Percentiles rank a stretch among this genome's conserved stretches.
Evolutionary conservation across 2,113 vertebrate genomes (phyloP).

Genomic region (Rhea americana): DNA sequence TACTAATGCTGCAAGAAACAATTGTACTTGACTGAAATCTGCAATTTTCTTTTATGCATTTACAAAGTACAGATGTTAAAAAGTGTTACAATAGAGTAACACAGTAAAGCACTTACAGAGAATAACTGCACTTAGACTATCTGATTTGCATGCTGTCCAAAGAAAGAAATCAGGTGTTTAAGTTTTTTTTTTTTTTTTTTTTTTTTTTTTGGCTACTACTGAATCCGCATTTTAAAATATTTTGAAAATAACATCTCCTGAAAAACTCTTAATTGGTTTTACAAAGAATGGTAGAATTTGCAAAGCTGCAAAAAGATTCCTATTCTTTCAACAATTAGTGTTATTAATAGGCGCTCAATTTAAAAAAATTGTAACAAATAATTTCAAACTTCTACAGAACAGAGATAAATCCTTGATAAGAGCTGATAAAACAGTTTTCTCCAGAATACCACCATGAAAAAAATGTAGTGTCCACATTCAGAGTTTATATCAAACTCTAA

Average conservation of each 20-base stretch:
- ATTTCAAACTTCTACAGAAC: neutral
- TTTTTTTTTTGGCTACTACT: neutral
- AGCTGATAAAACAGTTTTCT: neutral
- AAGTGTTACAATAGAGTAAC: neutral
- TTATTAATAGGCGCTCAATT: neutral
- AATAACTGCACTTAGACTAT: neutral
- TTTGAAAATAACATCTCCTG: neutral
- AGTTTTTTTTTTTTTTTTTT: too few species aligned
- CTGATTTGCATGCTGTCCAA: neutral
- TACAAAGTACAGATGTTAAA: neutral
- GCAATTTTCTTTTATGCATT: neutral
- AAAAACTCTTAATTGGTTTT: neutral
- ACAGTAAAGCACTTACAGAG: neutral
- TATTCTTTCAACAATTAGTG: neutral
- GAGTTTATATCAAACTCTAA: neutral
- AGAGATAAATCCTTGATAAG: neutral
- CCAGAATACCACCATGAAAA: neutral
- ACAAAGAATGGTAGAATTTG: accelerated
- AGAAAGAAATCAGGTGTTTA: neutral
- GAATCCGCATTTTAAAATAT: accelerated
- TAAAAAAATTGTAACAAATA: neutral
- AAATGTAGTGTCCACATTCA: accelerated
- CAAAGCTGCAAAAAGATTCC: neutral
- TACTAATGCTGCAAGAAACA: neutral
- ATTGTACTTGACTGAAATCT: neutral